Percentiles rank a stretch among this genome's conserved stretches.
phyloP scores from a whole-genome alignment of 2,113 vertebrate species.

The Pseudorhombus dupliciocellatus region DNA sequence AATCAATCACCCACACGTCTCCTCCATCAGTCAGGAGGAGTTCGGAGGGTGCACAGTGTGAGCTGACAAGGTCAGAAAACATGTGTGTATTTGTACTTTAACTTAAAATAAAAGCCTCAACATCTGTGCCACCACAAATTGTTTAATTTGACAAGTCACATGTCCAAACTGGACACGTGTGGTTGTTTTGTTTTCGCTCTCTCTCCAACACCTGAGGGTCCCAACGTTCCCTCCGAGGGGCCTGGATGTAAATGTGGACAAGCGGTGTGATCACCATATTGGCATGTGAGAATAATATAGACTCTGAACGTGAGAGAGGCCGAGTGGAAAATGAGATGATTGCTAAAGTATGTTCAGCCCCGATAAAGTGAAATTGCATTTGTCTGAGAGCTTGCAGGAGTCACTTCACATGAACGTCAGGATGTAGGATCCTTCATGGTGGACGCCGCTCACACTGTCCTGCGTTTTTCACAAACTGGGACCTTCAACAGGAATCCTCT shows the following conservation, averaged over 20 bases:
- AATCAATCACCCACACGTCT: slow-evolving; percentile 37
- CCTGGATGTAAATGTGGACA: slow-evolving; percentile 46
- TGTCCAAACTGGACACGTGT: no score
- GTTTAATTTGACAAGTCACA: no score
- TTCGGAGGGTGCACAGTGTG: no score
- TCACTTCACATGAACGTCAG: slow-evolving; percentile 7
- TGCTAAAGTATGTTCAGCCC: slow-evolving; percentile 59
- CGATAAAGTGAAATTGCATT: slow-evolving; percentile 66
- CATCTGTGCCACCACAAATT: no score
- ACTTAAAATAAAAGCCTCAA: no score
- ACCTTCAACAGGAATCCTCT: slow-evolving; percentile 3
- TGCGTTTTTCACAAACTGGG: background rate
- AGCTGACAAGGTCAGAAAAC: background rate
- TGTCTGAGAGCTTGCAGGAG: slow-evolving; percentile 60
- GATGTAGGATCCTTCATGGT: slow-evolving; percentile 28
- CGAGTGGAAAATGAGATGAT: slow-evolving; percentile 74
- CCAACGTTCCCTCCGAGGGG: slow-evolving; percentile 27
- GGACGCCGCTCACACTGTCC: slow-evolving; percentile 9
- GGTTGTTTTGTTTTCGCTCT: background rate
- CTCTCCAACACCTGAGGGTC: background rate
- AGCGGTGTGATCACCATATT: slow-evolving; percentile 49
- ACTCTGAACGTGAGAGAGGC: slow-evolving; percentile 60
- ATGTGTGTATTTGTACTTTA: background rate
- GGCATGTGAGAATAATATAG: slow-evolving; percentile 67
- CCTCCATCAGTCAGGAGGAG: slow-evolving; percentile 37